Evolutionary conservation across 2,888 invertebrate species (phyloP), one percentile per base, ranked within the genome.

Genomic region (Cantharis rufa): DNA sequence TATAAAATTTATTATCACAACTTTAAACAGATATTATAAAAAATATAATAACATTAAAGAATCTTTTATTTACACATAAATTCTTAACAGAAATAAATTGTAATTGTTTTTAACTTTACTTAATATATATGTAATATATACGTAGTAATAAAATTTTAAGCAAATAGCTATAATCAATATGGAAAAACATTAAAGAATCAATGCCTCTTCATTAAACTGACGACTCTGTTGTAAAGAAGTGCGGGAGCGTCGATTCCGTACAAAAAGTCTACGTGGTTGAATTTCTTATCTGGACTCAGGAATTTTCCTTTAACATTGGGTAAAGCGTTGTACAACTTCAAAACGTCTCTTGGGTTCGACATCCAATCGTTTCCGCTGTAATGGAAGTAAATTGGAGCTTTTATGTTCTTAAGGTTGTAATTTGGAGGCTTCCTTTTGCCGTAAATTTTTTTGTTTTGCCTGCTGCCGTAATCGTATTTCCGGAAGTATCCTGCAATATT

Each of bases 241-340:
- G 2, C n/a, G 24, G 27, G 24, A 62, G 76, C 76, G 3, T 92
- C 89, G 15, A 90, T 90, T n/a, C 90, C 93, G 90, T 91, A 92
- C 71, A 92, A 85, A 83, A 92, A 93, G 83, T 93, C 93, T 66
- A 92, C 81, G 83, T 93, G 93, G 83, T 90, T 92, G 82, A 92
- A 93, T 1, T 85, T 85, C 0, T 86, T 81, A 82, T 90, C 85
- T 0, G 89, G 88, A 1, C 93, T 88, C 27, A 89, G 85, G 85
- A 90, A 91, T 78, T 89, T 88, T 5, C 89, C 89, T 61, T n/a
- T 11, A 1, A 76, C 74, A 18, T 74, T 77, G 2, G 32, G 16
- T 13, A 77, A 11, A 15, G 11, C 7, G 7, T 70, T 71, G 21
- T 24, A 21, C n/a, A 75, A 28, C 11, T 62, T 27, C 15, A 16